Conservation (phyloP, 2,797 vertebrate species). For the Gymnocypris eckloni region DNA sequence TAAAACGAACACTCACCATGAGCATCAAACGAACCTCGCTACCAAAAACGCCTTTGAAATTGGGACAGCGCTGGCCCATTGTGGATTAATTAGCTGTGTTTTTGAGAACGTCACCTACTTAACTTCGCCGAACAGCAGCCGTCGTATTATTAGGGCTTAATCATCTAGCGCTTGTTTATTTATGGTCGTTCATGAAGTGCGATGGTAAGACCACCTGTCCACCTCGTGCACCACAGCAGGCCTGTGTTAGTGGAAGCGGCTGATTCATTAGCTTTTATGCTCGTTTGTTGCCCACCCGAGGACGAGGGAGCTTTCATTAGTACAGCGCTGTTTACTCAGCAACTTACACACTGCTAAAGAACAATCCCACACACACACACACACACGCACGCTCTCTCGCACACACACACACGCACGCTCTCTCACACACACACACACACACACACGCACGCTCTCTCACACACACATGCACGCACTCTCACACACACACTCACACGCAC, state of each 20-base stretch:
- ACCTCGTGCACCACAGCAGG: conserved; percentile 43
- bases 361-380: conserved; percentile 14
- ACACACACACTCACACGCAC: too few species aligned
- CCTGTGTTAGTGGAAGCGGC: conserved; percentile 46
- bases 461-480: too few species aligned
- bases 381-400: not conserved
- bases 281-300: conserved; percentile 56
- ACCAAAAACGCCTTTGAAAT: conserved; percentile 69
- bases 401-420: too few species aligned
- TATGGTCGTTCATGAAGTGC: conserved; percentile 44
- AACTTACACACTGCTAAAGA: conserved; percentile 53
- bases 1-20: conserved; percentile 63
- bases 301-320: conserved; percentile 64
- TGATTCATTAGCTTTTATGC: conserved; percentile 65
- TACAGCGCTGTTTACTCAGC: conserved; percentile 63
- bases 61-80: conserved; percentile 64
- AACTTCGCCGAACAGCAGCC: not conserved
- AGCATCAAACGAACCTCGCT: conserved; percentile 54
- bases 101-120: conserved; percentile 58
- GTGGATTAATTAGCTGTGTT: conserved; percentile 85
- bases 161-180: conserved; percentile 50
- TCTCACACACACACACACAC: too few species aligned
- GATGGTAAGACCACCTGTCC: conserved; percentile 57
- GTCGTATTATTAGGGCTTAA: conserved; percentile 48
- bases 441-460: too few species aligned